phyloP scores from a whole-genome alignment of 2,888 invertebrate species.

The Cabera pusaria region DNA sequence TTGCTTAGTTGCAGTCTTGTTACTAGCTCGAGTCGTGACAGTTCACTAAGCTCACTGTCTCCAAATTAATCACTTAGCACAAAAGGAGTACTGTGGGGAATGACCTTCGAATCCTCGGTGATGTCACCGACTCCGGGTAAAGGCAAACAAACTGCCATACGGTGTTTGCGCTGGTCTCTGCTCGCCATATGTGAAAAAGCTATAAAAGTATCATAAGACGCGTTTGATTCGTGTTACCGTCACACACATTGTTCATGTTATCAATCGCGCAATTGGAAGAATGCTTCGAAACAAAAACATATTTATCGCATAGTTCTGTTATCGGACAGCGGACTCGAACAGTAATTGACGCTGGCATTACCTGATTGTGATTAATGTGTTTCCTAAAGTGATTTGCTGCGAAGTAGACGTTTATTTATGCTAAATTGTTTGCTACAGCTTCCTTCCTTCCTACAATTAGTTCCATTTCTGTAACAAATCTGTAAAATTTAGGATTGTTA shows the following conservation, averaged over 20 bases:
- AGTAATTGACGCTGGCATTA: conserved; percentile 48
- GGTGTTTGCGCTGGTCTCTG: conserved; percentile 34
- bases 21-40: conserved; percentile 1
- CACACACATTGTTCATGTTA: conserved; percentile 4
- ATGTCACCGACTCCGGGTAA: conserved; percentile 41
- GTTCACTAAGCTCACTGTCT: conserved; percentile 7
- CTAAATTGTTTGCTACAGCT: too few species aligned
- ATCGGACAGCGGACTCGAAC: conserved; percentile 42
- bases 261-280: conserved; percentile 21
- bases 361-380: conserved; percentile 33
- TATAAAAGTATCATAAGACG: conserved; percentile 19
- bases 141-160: conserved; percentile 30
- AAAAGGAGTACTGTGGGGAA: conserved; percentile 20
- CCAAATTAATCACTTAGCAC: conserved; percentile 12
- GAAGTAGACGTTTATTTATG: too few species aligned
- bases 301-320: conserved; percentile 49
- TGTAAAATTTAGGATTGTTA: too few species aligned
- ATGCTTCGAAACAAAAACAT: conserved; percentile 35
- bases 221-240: not conserved
- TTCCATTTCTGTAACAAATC: too few species aligned
- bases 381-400: not conserved
- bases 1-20: conserved; percentile 17
- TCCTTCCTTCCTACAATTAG: too few species aligned
- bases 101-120: conserved; percentile 44
- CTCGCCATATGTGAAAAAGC: conserved; percentile 37